These are phyloP conservation scores for Actias luna DNA, from an alignment of 2,888 invertebrate species.

Conservation along the genomic window DNA sequence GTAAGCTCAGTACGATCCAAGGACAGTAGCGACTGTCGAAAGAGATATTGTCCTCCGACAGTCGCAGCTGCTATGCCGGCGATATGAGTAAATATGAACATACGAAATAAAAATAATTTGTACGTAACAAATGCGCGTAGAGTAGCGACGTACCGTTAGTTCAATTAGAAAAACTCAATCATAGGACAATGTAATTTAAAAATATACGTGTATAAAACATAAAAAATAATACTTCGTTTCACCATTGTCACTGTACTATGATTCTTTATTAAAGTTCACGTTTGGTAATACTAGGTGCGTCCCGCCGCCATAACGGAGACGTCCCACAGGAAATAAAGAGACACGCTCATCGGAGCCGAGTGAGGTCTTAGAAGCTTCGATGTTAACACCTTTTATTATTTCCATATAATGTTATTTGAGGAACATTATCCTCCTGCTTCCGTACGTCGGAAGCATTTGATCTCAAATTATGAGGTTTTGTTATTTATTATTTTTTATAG, in stretches of 20 bases:
- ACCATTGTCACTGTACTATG: constrained; percentile 15
- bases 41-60: too few relatives aligned
- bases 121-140: too few relatives aligned
- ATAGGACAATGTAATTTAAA: neutral
- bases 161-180: too few relatives aligned
- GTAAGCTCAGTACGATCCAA: too few relatives aligned
- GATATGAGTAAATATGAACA: too few relatives aligned
- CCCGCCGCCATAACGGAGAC: constrained; percentile 49
- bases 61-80: too few relatives aligned
- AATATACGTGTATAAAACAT: neutral
- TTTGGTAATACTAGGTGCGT: constrained; percentile 55
- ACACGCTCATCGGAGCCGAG: constrained; percentile 36
- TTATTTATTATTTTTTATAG: constrained; percentile 1
- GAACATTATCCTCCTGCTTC: constrained; percentile 25
- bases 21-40: too few relatives aligned
- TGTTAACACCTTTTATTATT: constrained; percentile 56
- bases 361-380: constrained; percentile 28
- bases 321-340: constrained; percentile 69
- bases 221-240: neutral
- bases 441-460: neutral
- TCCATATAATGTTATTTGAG: constrained; percentile 49
- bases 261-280: constrained; percentile 56
- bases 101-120: too few relatives aligned
- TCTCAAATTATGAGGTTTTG: neutral
- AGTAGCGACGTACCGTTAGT: too few relatives aligned